Evolutionary conservation across 2,888 invertebrate species (phyloP).

Genomic region (Dilophus febrilis): DNA sequence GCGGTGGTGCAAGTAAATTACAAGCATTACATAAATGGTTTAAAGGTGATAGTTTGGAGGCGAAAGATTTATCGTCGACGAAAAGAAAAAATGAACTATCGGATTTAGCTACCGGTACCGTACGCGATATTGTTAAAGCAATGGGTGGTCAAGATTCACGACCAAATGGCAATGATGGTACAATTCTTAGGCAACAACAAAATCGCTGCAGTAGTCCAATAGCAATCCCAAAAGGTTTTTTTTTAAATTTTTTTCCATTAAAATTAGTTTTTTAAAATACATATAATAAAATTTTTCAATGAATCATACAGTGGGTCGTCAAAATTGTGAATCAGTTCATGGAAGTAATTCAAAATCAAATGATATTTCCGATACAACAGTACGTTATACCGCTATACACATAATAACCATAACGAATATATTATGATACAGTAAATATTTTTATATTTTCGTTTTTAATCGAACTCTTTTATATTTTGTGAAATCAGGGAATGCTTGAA

Average conservation of each 20-base stretch:
- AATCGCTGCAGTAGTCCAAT: conserved; percentile 43
- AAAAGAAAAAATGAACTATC: conserved; percentile 28
- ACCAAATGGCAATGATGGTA: conserved; percentile 62
- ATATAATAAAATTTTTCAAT: conserved; percentile 2
- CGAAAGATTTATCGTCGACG: conserved; percentile 3
- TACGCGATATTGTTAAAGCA: conserved; percentile 54
- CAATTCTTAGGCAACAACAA: conserved; percentile 43
- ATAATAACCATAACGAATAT: too few relatives aligned
- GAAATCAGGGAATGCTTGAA: too few relatives aligned
- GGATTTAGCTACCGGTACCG: conserved; percentile 33
- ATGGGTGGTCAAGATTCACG: conserved; percentile 47
- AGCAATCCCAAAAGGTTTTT: conserved; percentile 36
- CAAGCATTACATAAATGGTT: conserved; percentile 31
- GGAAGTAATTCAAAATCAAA: conserved; percentile 19
- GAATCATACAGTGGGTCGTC: too few relatives aligned
- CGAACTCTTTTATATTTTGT: too few relatives aligned
- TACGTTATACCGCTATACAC: too few relatives aligned
- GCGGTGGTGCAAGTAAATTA: conserved; percentile 28
- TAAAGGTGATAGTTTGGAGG: conserved; percentile 24
- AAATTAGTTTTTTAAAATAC: neutral
- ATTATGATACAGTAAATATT: too few relatives aligned
- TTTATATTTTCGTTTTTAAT: too few relatives aligned
- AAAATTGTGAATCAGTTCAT: conserved; percentile 8
- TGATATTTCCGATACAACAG: conserved; percentile 38
- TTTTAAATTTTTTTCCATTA: conserved; percentile 8